phyloP scores from a whole-genome alignment of 1,140 invertebrate species.

The Aporrectodea caliginosa region DNA sequence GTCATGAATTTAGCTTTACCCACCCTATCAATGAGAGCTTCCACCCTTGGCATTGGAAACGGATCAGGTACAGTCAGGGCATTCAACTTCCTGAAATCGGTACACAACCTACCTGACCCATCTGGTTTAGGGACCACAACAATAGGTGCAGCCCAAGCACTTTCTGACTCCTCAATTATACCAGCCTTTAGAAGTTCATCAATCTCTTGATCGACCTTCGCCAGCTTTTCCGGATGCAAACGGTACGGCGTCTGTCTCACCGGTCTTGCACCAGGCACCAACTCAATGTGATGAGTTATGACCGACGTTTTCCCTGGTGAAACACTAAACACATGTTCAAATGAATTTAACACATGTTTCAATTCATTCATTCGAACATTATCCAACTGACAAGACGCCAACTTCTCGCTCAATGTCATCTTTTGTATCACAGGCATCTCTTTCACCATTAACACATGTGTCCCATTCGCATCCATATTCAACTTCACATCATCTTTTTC shows the following conservation, averaged over 20 bases:
- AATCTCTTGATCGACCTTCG: neutral
- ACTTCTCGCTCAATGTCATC: no score
- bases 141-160: neutral
- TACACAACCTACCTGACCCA: neutral
- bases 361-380: no score
- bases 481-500: no score
- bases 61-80: neutral
- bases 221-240: neutral
- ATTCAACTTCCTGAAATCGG: neutral
- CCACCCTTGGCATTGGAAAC: neutral
- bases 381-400: no score
- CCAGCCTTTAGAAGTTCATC: neutral
- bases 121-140: neutral
- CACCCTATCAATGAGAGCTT: neutral
- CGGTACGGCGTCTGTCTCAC: neutral
- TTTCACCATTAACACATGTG: no score
- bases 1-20: neutral
- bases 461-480: no score
- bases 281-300: neutral
- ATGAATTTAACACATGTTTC: no score
- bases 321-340: no score
- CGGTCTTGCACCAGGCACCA: neutral
- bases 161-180: neutral
- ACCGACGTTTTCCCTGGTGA: no score
- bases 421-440: no score